Evolutionary conservation across 1,140 invertebrate species (phyloP).

Genomic region (Cotesia chilonis): DNA sequence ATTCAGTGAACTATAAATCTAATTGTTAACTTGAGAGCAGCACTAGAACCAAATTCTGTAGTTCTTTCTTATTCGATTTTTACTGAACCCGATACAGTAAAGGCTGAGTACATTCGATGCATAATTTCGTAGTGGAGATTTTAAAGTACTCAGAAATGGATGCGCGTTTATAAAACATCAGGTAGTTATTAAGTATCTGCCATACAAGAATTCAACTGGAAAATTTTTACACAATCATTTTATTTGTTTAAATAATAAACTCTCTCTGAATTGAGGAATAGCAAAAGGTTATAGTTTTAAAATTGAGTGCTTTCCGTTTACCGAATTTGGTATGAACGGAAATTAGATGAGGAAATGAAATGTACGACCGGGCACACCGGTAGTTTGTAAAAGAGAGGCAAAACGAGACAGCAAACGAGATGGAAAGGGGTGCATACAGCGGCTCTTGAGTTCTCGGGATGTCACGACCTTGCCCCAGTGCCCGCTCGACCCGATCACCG

Average conservation of each 20-base stretch:
- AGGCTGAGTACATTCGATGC: too few species aligned
- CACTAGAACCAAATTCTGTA: too few species aligned
- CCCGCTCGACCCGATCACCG: slow-evolving; percentile 50
- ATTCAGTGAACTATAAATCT: too few species aligned
- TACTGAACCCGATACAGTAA: too few species aligned
- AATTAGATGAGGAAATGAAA: slow-evolving; percentile 27
- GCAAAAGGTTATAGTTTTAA: slow-evolving; percentile 11
- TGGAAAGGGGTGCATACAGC: not conserved
- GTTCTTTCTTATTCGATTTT: too few species aligned
- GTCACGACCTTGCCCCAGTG: slow-evolving; percentile 53
- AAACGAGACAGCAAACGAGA: not conserved
- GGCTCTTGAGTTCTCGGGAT: slow-evolving; percentile 30
- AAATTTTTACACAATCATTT: not conserved
- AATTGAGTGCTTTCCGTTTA: slow-evolving; percentile 37
- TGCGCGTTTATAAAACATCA: too few species aligned
- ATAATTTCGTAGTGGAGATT: too few species aligned
- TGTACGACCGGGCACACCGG: not conserved
- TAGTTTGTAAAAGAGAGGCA: not conserved
- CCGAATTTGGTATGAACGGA: slow-evolving; percentile 34
- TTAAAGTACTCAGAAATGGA: too few species aligned
- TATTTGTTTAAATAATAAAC: not conserved
- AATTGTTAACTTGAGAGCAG: too few species aligned
- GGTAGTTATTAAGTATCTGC: too few species aligned
- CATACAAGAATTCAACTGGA: too few species aligned
- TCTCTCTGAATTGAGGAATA: not conserved